Conservation (phyloP, 1,140 invertebrate species). For the Hydropsyche tenuis region DNA sequence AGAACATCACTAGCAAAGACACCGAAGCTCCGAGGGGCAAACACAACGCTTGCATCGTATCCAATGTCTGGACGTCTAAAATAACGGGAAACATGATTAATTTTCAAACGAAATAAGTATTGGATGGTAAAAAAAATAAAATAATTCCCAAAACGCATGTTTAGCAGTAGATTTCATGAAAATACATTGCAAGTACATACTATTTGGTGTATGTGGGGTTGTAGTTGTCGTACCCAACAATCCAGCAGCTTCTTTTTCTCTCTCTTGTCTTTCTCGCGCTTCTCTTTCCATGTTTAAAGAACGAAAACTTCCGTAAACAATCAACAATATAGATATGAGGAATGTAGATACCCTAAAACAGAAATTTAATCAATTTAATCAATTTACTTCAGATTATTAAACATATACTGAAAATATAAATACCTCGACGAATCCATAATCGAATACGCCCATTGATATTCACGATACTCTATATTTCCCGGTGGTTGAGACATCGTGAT, state of each 20-base stretch:
- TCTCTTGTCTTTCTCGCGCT: constrained; percentile 84
- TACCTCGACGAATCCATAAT: constrained; percentile 91
- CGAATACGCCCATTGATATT: constrained; percentile 86
- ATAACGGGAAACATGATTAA: constrained; percentile 30
- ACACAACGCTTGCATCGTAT: constrained; percentile 96
- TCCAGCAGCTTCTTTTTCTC: constrained; percentile 65
- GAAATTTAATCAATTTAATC: not conserved
- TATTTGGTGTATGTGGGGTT: constrained; percentile 53
- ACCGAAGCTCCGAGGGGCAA: constrained; percentile 94
- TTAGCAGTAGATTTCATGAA: not conserved
- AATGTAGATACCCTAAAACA: constrained; percentile 89
- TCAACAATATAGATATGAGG: constrained; percentile 95
- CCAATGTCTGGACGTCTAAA: constrained; percentile 89
- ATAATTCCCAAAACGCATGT: not conserved
- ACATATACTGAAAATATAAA: constrained; percentile 23
- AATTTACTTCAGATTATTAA: too few species aligned
- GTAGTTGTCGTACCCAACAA: constrained; percentile 56
- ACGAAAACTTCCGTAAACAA: constrained; percentile 94
- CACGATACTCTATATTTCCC: constrained; percentile 64
- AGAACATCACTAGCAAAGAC: constrained; percentile 96
- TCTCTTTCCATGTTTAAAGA: constrained; percentile 94
- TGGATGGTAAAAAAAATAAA: not conserved
- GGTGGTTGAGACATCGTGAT: constrained; percentile 60
- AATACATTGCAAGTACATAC: constrained; percentile 50
- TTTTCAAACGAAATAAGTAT: not conserved